Conservation (phyloP, 1,140 invertebrate species). For the Neodiprion lecontei region DNA sequence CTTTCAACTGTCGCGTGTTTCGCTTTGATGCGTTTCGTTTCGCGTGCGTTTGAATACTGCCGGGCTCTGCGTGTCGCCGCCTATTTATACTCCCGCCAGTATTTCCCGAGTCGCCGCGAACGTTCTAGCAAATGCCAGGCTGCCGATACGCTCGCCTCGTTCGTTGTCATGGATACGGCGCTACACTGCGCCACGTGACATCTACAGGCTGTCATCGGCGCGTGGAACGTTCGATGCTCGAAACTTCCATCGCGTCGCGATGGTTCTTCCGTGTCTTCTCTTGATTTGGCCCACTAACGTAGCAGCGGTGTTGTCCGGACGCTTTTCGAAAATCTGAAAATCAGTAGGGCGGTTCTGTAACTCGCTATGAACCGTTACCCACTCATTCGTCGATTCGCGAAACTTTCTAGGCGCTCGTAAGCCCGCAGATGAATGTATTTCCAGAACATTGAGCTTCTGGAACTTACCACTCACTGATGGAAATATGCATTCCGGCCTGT, state of each 20-base stretch:
- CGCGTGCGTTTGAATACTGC: background rate
- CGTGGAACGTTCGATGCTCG: background rate
- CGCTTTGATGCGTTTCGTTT: constrained; percentile 10
- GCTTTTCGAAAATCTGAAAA: background rate
- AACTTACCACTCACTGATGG: too few relatives aligned
- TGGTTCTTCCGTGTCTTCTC: background rate
- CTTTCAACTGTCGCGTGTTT: constrained; percentile 72
- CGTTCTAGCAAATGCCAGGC: background rate
- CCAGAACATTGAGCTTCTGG: too few relatives aligned
- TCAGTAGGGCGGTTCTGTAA: background rate
- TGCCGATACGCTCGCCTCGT: too few relatives aligned
- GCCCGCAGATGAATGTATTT: background rate
- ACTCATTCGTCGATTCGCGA: background rate
- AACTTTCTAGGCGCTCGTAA: background rate
- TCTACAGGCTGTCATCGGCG: background rate
- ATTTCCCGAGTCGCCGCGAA: background rate
- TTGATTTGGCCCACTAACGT: background rate
- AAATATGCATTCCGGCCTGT: background rate
- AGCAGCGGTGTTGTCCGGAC: background rate
- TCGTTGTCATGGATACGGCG: too few relatives aligned
- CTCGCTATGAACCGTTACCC: background rate
- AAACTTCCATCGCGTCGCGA: background rate
- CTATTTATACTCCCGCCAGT: background rate
- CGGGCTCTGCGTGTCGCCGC: background rate
- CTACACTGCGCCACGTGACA: background rate